Base-by-base conservation (phyloP, 2,888 invertebrate species). In the Notocelia uddmanniana region DNA sequence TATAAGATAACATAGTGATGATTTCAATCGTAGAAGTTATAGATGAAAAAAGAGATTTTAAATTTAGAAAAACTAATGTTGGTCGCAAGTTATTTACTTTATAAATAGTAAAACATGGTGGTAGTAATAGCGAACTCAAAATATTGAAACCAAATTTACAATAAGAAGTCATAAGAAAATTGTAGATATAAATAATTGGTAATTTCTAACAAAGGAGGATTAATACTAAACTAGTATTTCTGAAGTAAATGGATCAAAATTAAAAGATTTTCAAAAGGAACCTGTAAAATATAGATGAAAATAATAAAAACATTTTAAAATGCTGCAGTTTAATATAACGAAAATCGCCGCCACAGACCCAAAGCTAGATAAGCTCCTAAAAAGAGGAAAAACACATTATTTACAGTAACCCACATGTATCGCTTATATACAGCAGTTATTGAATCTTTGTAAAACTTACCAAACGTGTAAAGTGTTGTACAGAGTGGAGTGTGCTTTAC, bases 391-490 rank as follows among this genome's bases (percentile, higher is more conserved):
- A 78, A 77, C n/a, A 48, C 64, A 81, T 76, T 85, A 81, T 85
- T 84, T 85, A 82, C 82, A 79, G 78, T 79, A 77, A 73, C 75
- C 75, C 75, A 68, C 74, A 76, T 74, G 74, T 75, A 55, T 80
- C 74, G 89, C 89, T 78, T 76, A 60, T 89, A 91, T 92, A 70
- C 92, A 93, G 92, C 92, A 76, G 84, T 83, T 85, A 85, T 85
- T 81, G 77, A 72, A 78, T 79, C 83, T 80, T 55, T 21, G 59
- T 66, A 66, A 48, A 19, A 69, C 69, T 68, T 73, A 73, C 69
- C 63, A 58, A 45, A 60, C 48, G 50, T 69, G 57, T 63, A 73
- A 54, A 69, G 69, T 69, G 54, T 50, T 58, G 71, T 60, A n/a
- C 52, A 54, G 68, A 52, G 54, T 55, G 45, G 21, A 41, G 54